Evolutionary conservation across 2,113 vertebrate species (phyloP).

Genomic region (Pseudopipra pipra): DNA sequence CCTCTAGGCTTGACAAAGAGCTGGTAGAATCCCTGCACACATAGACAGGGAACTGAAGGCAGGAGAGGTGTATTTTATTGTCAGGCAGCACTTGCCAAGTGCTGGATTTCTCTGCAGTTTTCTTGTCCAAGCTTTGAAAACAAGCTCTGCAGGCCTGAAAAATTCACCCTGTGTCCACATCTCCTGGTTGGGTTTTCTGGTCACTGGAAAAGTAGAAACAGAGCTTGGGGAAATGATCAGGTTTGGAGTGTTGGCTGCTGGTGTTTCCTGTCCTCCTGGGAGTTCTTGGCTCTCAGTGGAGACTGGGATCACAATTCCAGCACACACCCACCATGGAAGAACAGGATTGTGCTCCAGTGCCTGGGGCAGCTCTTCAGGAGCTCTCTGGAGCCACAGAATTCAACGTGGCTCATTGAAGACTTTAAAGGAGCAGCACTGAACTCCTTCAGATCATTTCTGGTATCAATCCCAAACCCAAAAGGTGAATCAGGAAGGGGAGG

Average conservation of each 20-base stretch:
- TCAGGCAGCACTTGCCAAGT: neutral
- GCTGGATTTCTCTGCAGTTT: neutral
- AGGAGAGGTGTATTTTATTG: neutral
- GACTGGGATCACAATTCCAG: neutral
- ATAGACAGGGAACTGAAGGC: neutral
- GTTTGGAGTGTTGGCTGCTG: neutral
- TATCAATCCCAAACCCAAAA: neutral
- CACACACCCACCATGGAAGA: neutral
- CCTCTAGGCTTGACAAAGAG: neutral
- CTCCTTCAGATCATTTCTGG: neutral
- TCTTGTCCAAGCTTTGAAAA: neutral
- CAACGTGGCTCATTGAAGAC: neutral
- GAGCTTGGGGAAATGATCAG: neutral
- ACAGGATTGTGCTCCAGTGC: neutral
- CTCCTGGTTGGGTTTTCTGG: neutral
- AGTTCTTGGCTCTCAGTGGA: neutral
- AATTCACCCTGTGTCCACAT: neutral
- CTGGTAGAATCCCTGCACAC: neutral
- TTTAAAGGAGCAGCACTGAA: neutral
- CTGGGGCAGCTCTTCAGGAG: neutral
- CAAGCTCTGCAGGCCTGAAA: neutral
- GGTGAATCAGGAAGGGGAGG: neutral
- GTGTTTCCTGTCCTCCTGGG: neutral
- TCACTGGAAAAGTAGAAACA: neutral
- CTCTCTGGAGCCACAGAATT: neutral